Percentiles rank a stretch among this genome's conserved stretches.
phyloP scores from a whole-genome alignment of 1,140 invertebrate genomes.

The Leptopilina boulardi region DNA sequence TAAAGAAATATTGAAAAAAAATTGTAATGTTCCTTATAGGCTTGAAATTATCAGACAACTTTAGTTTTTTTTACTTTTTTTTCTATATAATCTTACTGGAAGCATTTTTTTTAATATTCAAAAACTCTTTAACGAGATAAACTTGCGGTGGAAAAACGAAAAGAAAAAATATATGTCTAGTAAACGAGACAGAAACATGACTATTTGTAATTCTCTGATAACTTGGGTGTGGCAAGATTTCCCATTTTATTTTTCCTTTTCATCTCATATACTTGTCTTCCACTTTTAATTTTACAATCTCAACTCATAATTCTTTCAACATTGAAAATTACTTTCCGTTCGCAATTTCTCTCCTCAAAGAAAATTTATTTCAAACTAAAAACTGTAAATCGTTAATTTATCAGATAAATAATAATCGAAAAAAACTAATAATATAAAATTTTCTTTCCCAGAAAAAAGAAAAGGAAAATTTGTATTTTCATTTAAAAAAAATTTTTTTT shows the following conservation, averaged over 20 bases:
- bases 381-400: too few relatives aligned
- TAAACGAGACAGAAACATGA: conserved; percentile 8
- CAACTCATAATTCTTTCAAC: background rate
- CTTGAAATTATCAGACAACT: background rate
- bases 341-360: too few relatives aligned
- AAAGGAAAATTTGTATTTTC: too few relatives aligned
- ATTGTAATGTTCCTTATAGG: too few relatives aligned
- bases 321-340: background rate
- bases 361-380: too few relatives aligned
- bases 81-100: background rate
- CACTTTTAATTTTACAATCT: background rate
- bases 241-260: conserved; percentile 34
- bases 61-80: background rate
- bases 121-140: background rate
- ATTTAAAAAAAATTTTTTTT: too few relatives aligned
- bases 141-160: background rate
- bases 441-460: too few relatives aligned
- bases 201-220: background rate
- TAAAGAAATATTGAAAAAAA: too few relatives aligned
- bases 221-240: conserved; percentile 31
- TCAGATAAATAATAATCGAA: too few relatives aligned
- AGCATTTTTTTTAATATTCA: too few relatives aligned
- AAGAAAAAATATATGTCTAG: background rate
- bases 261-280: background rate
- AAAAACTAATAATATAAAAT: too few relatives aligned